Conservation (phyloP, 2,888 invertebrate genomes). For the Gastracanthus pulcherrimus region DNA sequence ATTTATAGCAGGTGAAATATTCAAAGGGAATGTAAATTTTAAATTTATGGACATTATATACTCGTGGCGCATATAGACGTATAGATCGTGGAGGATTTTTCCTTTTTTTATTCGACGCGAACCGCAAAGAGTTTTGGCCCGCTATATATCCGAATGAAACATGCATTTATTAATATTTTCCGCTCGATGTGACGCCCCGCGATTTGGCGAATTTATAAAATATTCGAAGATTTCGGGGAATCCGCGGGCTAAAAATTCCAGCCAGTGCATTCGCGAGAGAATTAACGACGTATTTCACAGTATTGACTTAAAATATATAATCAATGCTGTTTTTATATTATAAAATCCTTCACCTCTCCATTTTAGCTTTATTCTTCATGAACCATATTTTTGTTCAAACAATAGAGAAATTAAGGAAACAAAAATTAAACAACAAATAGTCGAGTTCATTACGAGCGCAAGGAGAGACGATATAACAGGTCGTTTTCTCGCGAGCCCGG, state of each 20-base stretch:
- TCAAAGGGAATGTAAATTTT: conserved; percentile 52
- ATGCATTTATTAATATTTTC: conserved; percentile 35
- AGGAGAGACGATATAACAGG: no score
- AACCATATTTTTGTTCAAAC: not conserved
- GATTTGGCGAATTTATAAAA: not conserved
- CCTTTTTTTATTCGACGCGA: not conserved
- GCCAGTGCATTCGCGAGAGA: no score
- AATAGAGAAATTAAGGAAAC: not conserved
- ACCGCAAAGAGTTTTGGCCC: not conserved
- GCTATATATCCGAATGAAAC: conserved; percentile 10
- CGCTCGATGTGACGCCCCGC: not conserved
- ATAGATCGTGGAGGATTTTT: not conserved
- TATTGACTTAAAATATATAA: not conserved
- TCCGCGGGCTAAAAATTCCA: not conserved
- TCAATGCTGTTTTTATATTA: not conserved
- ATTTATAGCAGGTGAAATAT: conserved; percentile 54
- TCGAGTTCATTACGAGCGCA: not conserved
- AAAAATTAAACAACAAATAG: not conserved
- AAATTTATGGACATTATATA: conserved; percentile 49
- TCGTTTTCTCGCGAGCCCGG: not conserved
- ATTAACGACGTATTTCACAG: not conserved
- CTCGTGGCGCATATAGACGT: not conserved
- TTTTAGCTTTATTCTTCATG: not conserved
- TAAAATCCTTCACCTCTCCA: not conserved
- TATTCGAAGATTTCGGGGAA: not conserved